Evolutionary conservation across 2,113 vertebrate species (phyloP).

Genomic region (Setophaga kirtlandii): DNA sequence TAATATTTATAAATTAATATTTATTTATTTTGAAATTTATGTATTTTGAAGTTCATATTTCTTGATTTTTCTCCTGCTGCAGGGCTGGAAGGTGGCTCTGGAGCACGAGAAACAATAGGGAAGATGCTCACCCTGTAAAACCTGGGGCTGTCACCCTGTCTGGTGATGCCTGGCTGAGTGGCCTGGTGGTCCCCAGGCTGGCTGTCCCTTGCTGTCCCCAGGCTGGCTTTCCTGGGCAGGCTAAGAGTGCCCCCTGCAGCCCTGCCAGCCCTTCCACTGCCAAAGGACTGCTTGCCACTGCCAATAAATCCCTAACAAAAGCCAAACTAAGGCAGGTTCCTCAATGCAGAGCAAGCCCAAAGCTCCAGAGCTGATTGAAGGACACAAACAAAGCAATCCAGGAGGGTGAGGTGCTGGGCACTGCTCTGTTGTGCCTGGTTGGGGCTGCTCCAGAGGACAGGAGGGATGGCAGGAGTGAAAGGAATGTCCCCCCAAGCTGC

Average conservation of each 20-base stretch:
- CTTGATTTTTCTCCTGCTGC: background rate
- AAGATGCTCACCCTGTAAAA: background rate
- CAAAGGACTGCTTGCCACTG: background rate
- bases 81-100: background rate
- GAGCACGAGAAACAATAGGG: background rate
- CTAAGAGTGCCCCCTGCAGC: slow-evolving; percentile 76
- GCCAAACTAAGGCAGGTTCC: background rate
- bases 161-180: background rate
- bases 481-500: fast-evolving
- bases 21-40: background rate
- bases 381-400: background rate
- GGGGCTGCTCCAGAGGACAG: background rate
- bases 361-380: background rate
- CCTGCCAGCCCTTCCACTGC: background rate
- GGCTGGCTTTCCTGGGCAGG: slow-evolving; percentile 36
- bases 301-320: background rate
- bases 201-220: background rate
- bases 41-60: background rate
- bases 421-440: fast-evolving
- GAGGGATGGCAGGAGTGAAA: background rate
- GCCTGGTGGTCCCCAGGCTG: background rate
- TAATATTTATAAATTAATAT: background rate
- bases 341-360: background rate
- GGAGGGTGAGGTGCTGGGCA: background rate
- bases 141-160: background rate